phyloP scores from a whole-genome alignment of 1,140 invertebrate genomes.

The Penaeus chinensis region DNA sequence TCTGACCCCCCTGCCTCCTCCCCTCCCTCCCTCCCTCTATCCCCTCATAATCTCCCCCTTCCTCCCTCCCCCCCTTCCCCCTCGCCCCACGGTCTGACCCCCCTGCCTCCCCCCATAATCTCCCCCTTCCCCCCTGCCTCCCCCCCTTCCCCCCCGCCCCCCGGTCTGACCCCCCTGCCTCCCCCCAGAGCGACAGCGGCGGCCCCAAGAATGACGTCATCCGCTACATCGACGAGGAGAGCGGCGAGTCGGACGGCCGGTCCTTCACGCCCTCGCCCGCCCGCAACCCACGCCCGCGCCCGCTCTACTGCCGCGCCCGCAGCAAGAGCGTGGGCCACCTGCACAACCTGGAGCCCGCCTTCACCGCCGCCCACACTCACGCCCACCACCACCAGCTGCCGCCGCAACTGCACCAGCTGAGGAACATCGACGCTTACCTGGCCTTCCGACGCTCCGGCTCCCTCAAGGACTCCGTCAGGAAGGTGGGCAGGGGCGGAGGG shows the following conservation, averaged over 20 bases:
- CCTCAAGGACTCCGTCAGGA: constrained; percentile 55
- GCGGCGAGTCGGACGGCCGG: constrained; percentile 58
- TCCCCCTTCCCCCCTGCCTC: too few species aligned
- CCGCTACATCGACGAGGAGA: constrained; percentile 70
- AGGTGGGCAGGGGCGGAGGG: constrained; percentile 17
- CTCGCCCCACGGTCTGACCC: background rate
- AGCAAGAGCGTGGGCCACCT: constrained; percentile 88
- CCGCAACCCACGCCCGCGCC: constrained; percentile 29
- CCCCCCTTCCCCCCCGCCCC: background rate
- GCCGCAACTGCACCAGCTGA: constrained; percentile 40
- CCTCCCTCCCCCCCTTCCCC: background rate
- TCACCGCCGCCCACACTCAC: constrained; percentile 79
- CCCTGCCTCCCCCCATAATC: background rate
- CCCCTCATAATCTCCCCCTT: background rate
- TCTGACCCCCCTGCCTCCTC: too few species aligned
- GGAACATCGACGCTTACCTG: constrained; percentile 59
- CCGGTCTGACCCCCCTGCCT: background rate
- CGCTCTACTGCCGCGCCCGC: constrained; percentile 66
- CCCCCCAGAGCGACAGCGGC: constrained; percentile 2
- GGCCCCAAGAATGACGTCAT: constrained; percentile 66
- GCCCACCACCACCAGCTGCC: constrained; percentile 9
- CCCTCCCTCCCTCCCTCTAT: too few species aligned
- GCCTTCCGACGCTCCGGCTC: constrained; percentile 58
- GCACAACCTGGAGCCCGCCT: constrained; percentile 80
- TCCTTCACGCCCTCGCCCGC: constrained; percentile 62